Evolutionary conservation across 2,888 invertebrate species (phyloP), one percentile per base, ranked within the genome.

Genomic region (Sinhomidia bicolor): DNA sequence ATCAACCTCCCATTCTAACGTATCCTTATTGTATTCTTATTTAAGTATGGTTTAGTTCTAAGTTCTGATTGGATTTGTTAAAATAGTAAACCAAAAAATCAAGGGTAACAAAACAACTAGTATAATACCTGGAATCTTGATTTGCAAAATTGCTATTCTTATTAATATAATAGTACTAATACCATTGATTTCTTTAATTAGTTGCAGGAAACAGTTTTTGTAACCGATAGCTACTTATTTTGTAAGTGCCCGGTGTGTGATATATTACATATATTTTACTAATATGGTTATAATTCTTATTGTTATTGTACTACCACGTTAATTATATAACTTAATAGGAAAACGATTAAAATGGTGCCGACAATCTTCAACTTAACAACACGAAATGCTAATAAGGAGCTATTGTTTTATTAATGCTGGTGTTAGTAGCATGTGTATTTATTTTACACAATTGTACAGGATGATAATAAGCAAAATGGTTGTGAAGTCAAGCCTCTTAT

Each of bases 261-360:
- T 54, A 32, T 65, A 32, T 14, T 17, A 29, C 3, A 60, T 65
- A 32, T 54, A 32, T 65, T 26, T 14, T 17, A 29, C 3, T 60
- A 60, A 60, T 26, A 54, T 54, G 54, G n/a, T 54, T 54, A 54
- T 60, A 2, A 29, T 54, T 14, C 5, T 51, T 51, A 51, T 51
- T 51, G 5, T 57, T 23, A 60, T 29, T 60, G 26, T 26, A 2
- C 54, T 60, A 60, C 26, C 29, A 7, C 3, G 60, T 60, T 26
- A 26, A 60, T 60, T 32, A 65, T 32, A n/a, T 7, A 32, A n/a
- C 29, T n/a, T 29, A n/a, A 0, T 9, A 12, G 32, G n/a, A 5
- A 65, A n/a, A 65, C 2, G 32, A 32, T 65, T 32, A 65, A 68
- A 68, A 68, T 68, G 68, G 68, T 68, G 68, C 68, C n/a, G 68